These are phyloP conservation scores for Siniperca scherzeri DNA, from an alignment of 2,797 vertebrate species.

Conservation along the genomic window DNA sequence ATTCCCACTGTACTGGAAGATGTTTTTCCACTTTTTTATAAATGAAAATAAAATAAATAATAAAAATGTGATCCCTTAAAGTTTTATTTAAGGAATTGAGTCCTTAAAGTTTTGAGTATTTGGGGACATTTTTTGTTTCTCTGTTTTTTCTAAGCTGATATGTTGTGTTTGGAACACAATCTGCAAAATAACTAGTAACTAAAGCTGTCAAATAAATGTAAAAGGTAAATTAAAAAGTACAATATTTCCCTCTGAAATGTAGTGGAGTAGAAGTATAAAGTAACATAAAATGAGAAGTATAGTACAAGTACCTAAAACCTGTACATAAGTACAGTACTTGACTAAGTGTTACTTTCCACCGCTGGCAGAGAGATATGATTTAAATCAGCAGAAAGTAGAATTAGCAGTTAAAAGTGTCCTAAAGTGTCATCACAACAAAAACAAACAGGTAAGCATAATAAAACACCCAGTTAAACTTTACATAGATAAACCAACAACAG, in stretches of 20 bases:
- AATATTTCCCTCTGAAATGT: neutral
- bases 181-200: neutral
- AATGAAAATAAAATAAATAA: neutral
- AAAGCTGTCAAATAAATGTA: constrained; percentile 4
- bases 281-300: neutral
- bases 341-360: neutral
- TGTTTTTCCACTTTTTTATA: neutral
- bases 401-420: neutral
- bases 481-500: neutral
- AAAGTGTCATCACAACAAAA: neutral
- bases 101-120: too few relatives aligned
- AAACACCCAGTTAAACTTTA: neutral
- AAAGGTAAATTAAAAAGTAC: neutral
- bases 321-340: neutral
- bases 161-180: neutral
- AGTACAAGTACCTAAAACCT: neutral
- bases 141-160: too few relatives aligned
- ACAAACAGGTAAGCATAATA: neutral
- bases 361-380: constrained; percentile 1
- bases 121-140: too few relatives aligned
- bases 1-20: neutral
- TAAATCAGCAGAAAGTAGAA: neutral
- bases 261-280: neutral
- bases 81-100: neutral
- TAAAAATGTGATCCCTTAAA: too few relatives aligned